Percentiles rank a stretch among this genome's conserved stretches.
phyloP scores from a whole-genome alignment of 2,113 vertebrate species.

The Muscicapa adusta region DNA sequence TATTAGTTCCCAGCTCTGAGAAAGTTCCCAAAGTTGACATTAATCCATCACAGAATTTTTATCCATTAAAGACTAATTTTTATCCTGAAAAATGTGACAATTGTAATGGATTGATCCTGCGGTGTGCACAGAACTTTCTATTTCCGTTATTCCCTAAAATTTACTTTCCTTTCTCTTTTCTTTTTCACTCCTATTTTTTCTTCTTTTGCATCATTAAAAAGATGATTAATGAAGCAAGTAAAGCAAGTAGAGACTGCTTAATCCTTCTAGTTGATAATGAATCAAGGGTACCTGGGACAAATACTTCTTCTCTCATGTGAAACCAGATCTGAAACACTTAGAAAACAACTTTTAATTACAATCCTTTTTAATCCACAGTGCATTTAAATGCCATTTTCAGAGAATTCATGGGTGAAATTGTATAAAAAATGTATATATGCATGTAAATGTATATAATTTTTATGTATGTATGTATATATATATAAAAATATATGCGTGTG shows the following conservation, averaged over 20 bases:
- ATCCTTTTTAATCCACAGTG: background rate
- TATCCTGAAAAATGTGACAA: background rate
- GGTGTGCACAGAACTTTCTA: background rate
- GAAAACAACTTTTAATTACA: background rate
- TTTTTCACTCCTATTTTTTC: background rate
- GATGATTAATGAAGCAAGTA: conserved; percentile 43
- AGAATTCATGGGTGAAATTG: background rate
- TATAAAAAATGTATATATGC: background rate
- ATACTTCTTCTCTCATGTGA: background rate
- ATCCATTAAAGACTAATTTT: conserved; percentile 9
- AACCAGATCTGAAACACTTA: background rate
- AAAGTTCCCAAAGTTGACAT: background rate
- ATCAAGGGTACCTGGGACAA: background rate
- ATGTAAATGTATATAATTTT: background rate
- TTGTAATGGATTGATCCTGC: background rate
- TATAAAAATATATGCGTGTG: too few relatives aligned
- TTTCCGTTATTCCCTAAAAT: conserved; percentile 12
- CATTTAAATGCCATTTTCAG: background rate
- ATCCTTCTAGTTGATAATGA: conserved; percentile 28
- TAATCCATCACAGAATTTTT: conserved; percentile 39
- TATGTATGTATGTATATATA: background rate
- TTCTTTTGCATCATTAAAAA: conserved; percentile 36
- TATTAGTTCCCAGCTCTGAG: background rate
- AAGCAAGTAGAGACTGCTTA: background rate
- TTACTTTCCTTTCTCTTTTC: background rate